These are phyloP conservation scores for Arctocebus calabarensis DNA, from an alignment of 2,797 vertebrate species.

Conservation along the genomic window DNA sequence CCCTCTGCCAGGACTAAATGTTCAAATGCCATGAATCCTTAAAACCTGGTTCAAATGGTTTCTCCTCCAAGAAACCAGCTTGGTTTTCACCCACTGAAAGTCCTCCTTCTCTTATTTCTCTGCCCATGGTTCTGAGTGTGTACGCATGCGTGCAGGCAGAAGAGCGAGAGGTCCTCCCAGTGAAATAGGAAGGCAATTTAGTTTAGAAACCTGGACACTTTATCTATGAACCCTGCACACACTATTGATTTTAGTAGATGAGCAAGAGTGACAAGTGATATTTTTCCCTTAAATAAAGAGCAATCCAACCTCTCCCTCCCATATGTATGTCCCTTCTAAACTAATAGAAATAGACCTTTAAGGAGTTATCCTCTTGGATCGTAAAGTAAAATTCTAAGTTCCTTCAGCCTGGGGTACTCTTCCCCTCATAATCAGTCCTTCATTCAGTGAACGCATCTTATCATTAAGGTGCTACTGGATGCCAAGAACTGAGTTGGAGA, in stretches of 20 bases:
- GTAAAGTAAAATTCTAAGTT: not conserved
- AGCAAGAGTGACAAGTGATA: not conserved
- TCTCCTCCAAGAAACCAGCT: not conserved
- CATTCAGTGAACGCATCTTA: not conserved
- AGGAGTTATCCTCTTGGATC: not conserved
- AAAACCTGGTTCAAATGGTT: not conserved
- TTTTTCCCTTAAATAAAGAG: not conserved
- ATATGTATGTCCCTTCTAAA: not conserved
- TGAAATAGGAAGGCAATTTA: not conserved
- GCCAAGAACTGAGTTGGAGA: not conserved
- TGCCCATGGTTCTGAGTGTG: not conserved
- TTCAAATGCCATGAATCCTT: not conserved
- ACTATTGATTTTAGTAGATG: not conserved
- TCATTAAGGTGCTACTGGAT: not conserved
- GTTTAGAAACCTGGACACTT: not conserved
- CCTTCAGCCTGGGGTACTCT: fast-evolving
- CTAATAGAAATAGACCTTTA: not conserved
- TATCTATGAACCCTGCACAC: not conserved
- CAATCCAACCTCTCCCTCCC: not conserved
- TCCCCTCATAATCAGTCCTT: not conserved
- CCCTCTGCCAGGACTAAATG: not conserved
- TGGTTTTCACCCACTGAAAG: not conserved
- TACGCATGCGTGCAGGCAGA: not conserved
- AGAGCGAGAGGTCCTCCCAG: not conserved
- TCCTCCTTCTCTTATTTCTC: not conserved